Conservation (phyloP, 2,888 invertebrate species). For the Drosophila acutilabella region DNA sequence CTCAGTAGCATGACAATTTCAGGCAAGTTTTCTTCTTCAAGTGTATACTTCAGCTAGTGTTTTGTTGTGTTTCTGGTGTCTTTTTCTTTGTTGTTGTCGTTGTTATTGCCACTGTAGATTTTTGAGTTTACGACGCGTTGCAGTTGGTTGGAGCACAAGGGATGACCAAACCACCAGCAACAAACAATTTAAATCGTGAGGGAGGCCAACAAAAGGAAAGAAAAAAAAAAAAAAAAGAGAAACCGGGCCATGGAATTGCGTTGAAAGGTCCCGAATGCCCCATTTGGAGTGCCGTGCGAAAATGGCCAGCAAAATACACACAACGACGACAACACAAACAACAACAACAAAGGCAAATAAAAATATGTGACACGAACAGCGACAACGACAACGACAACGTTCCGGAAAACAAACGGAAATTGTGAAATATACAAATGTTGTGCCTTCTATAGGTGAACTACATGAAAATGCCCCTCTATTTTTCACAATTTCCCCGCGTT, state of each 20-base stretch:
- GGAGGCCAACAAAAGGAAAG: slow-evolving; percentile 43
- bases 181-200: slow-evolving; percentile 73
- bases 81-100: slow-evolving; percentile 7
- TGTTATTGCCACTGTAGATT: slow-evolving; percentile 33
- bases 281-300: slow-evolving; percentile 60
- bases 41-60: slow-evolving; percentile 20
- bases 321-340: slow-evolving; percentile 1
- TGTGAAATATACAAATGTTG: slow-evolving; percentile 79
- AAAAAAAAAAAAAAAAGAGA: background rate
- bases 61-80: background rate
- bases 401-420: slow-evolving; percentile 78
- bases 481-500: background rate
- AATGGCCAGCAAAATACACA: slow-evolving; percentile 62
- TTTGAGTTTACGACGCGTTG: slow-evolving; percentile 64
- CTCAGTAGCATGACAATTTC: slow-evolving; percentile 53
- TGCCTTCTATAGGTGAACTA: slow-evolving; percentile 68
- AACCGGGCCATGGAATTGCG: slow-evolving; percentile 63
- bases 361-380: slow-evolving; percentile 29
- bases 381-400: slow-evolving; percentile 64
- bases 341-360: slow-evolving; percentile 21
- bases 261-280: slow-evolving; percentile 78
- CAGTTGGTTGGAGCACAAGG: slow-evolving; percentile 45
- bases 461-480: slow-evolving; percentile 46
- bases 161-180: slow-evolving; percentile 60
- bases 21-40: slow-evolving; percentile 30